These are phyloP conservation scores for Benthosema pterotum DNA, from an alignment of 2,797 vertebrate species.

Conservation along the genomic window DNA sequence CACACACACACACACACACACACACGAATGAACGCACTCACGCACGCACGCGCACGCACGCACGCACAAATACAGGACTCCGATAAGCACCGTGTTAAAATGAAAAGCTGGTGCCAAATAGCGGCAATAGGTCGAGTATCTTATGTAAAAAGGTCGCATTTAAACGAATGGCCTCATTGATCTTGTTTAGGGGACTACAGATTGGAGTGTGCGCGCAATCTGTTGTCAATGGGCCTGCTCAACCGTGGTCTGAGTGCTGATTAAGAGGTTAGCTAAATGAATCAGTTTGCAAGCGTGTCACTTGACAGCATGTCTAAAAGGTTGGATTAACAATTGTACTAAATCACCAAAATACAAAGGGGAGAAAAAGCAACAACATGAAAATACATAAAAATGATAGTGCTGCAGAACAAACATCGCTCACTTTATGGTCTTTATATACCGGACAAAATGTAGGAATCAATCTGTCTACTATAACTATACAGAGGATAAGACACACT, in stretches of 20 bases:
- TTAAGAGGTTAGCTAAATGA: slow-evolving; percentile 56
- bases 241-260: slow-evolving; percentile 61
- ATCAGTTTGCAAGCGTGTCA: slow-evolving; percentile 38
- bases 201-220: slow-evolving; percentile 50
- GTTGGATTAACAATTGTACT: slow-evolving; percentile 20
- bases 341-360: not conserved
- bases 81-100: slow-evolving; percentile 24
- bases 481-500: not conserved
- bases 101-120: slow-evolving; percentile 22
- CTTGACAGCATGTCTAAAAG: slow-evolving; percentile 50
- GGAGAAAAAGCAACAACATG: not conserved
- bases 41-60: not conserved
- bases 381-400: not conserved
- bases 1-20: slow-evolving; percentile 4
- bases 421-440: too few species aligned
- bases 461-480: too few species aligned
- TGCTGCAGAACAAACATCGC: too few species aligned
- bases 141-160: slow-evolving; percentile 33
- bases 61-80: not conserved
- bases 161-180: slow-evolving; percentile 61
- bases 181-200: slow-evolving; percentile 64
- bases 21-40: slow-evolving; percentile 8
- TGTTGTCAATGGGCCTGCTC: slow-evolving; percentile 40
- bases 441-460: too few species aligned
- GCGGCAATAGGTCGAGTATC: slow-evolving; percentile 60